Evolutionary conservation across 2,888 invertebrate species (phyloP).

Genomic region (Sinhomidia bicolor): DNA sequence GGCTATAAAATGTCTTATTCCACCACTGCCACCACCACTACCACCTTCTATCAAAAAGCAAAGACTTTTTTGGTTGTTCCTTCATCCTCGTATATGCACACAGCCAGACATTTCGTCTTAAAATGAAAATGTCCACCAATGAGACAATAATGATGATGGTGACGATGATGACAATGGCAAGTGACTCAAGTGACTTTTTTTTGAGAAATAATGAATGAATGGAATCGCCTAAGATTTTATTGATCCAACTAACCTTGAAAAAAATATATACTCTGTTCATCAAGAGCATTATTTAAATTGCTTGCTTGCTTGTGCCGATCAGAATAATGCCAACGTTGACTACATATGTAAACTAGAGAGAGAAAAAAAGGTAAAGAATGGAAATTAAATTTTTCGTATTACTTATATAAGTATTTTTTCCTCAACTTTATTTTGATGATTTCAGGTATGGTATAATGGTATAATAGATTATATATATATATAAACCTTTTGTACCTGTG

Average conservation of each 20-base stretch:
- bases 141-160: background rate
- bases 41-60: background rate
- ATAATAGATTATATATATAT: too few relatives aligned
- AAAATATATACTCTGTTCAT: background rate
- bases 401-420: too few relatives aligned
- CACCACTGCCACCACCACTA: background rate
- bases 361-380: too few relatives aligned
- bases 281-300: background rate
- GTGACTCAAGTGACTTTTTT: slow-evolving; percentile 3
- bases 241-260: slow-evolving; percentile 32
- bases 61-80: background rate
- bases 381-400: too few relatives aligned
- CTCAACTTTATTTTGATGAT: too few relatives aligned
- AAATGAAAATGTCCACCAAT: background rate
- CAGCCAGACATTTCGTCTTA: slow-evolving; percentile 1
- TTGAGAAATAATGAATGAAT: slow-evolving; percentile 19
- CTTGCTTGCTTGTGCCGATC: background rate
- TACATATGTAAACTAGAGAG: background rate
- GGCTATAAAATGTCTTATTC: slow-evolving; percentile 44
- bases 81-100: background rate
- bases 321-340: background rate
- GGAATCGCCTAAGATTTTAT: slow-evolving; percentile 11
- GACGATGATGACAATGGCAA: background rate
- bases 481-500: too few relatives aligned
- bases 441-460: too few relatives aligned